These are phyloP conservation scores for Apostichopus leukothele DNA, from an alignment of 53 echinoderm and acorn worm species.

Conservation along the genomic window DNA sequence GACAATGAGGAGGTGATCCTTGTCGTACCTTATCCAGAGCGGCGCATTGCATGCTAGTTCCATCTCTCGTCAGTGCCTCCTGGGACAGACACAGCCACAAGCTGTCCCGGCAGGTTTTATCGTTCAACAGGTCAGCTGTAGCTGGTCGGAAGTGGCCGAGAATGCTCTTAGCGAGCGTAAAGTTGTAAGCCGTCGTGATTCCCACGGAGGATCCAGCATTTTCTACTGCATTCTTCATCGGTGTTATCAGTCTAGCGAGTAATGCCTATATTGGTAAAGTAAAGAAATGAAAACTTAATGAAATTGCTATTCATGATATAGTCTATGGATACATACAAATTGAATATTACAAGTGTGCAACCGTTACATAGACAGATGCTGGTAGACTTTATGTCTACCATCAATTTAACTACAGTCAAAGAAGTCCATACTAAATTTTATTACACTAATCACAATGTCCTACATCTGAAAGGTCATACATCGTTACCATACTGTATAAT, in stretches of 20 bases:
- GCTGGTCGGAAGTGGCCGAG: constrained; percentile 62
- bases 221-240: background rate
- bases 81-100: constrained; percentile 48
- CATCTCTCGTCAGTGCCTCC: constrained; percentile 21
- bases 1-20: too few species aligned
- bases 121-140: constrained; percentile 61
- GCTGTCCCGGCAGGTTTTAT: constrained; percentile 25
- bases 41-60: constrained; percentile 18
- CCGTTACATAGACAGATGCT: too few species aligned
- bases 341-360: too few species aligned
- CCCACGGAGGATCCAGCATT: background rate
- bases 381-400: too few species aligned
- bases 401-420: too few species aligned
- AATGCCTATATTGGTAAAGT: background rate
- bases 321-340: too few species aligned
- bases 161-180: constrained; percentile 35
- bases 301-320: too few species aligned
- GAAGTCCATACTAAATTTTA: too few species aligned
- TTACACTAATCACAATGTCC: too few species aligned
- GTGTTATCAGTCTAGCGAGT: background rate
- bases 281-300: too few species aligned
- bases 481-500: too few species aligned
- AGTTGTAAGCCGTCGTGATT: background rate
- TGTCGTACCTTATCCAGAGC: constrained; percentile 50
- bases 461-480: too few species aligned